Conservation (phyloP, 1,140 invertebrate genomes). For the Lutraria rhynchaena region DNA sequence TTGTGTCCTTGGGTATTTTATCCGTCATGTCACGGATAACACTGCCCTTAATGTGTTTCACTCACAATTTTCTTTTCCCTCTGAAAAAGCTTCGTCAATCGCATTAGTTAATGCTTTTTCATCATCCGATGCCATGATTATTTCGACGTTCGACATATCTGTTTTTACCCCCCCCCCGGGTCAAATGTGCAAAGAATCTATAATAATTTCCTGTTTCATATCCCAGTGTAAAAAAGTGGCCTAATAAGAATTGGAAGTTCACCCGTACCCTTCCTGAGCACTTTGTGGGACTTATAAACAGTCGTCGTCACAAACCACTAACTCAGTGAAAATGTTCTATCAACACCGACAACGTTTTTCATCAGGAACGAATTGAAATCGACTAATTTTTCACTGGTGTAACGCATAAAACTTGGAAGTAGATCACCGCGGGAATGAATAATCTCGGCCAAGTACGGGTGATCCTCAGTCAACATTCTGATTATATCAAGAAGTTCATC, state of each 20-base stretch:
- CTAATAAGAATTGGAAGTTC: neutral
- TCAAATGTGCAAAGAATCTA: constrained; percentile 31
- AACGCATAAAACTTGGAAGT: too few species aligned
- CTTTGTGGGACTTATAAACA: constrained; percentile 13
- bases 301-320: constrained; percentile 40
- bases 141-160: too few species aligned
- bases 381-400: too few species aligned
- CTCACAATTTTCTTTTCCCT: constrained; percentile 17
- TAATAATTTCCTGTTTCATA: constrained; percentile 14
- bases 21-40: neutral
- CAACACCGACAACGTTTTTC: neutral
- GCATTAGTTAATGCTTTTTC: constrained; percentile 49
- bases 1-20: neutral
- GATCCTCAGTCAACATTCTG: too few species aligned
- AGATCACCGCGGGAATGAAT: too few species aligned
- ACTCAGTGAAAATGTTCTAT: constrained; percentile 14
- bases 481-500: too few species aligned
- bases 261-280: constrained; percentile 13
- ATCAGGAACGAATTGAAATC: too few species aligned
- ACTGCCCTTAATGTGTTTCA: constrained; percentile 61
- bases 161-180: neutral
- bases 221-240: constrained; percentile 50
- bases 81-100: constrained; percentile 41
- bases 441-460: too few species aligned
- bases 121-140: constrained; percentile 35